phyloP scores from a whole-genome alignment of 2,888 invertebrate species.

The Amphipoea oculea region DNA sequence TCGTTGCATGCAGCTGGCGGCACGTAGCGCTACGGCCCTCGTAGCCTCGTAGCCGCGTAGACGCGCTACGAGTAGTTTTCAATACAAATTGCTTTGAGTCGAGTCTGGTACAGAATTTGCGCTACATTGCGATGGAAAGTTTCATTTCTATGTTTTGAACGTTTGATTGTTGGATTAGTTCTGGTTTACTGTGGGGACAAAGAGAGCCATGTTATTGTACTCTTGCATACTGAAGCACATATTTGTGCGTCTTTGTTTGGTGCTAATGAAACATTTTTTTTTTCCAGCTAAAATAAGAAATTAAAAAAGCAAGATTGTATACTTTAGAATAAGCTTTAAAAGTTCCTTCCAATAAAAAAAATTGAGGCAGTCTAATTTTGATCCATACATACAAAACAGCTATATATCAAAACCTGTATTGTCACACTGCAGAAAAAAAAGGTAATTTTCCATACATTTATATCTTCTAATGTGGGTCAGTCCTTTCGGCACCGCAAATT shows the following conservation, averaged over 20 bases:
- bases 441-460: not conserved
- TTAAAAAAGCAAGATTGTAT: not conserved
- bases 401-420: not conserved
- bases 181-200: constrained; percentile 26
- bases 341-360: not conserved
- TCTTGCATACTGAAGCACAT: not conserved
- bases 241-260: not conserved
- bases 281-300: not conserved
- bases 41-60: constrained; percentile 68
- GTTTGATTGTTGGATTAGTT: constrained; percentile 61
- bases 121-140: constrained; percentile 56
- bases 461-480: not conserved
- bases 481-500: not conserved
- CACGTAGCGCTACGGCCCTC: constrained; percentile 64
- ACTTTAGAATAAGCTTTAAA: not conserved
- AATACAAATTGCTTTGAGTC: constrained; percentile 69
- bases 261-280: not conserved
- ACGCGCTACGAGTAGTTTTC: constrained; percentile 67
- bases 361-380: not conserved
- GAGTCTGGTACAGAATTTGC: constrained; percentile 57
- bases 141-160: constrained; percentile 59
- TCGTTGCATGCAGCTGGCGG: constrained; percentile 49
- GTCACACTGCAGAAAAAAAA: not conserved
- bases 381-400: not conserved
- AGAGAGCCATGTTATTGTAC: constrained; percentile 4